Percentiles rank a stretch among this genome's conserved stretches.
phyloP scores from a whole-genome alignment of 2,888 invertebrate genomes.

The Drosophila affinis region DNA sequence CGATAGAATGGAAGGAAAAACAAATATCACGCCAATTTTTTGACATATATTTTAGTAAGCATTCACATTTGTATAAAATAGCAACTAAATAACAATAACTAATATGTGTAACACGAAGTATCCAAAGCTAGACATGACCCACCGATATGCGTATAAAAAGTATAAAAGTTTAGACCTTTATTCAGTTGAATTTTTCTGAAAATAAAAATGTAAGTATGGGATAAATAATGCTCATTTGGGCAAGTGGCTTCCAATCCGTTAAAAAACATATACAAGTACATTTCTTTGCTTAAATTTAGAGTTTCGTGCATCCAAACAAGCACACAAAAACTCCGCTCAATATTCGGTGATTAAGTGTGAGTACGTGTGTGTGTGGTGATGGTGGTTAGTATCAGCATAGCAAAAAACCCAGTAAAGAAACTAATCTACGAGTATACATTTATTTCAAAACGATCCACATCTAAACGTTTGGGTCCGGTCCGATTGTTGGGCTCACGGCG shows the following conservation, averaged over 20 bases:
- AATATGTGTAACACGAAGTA: conserved; percentile 49
- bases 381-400: conserved; percentile 29
- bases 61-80: conserved; percentile 62
- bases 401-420: conserved; percentile 15
- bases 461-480: conserved; percentile 16
- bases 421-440: conserved; percentile 26
- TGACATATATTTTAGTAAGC: conserved; percentile 31
- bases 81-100: conserved; percentile 73
- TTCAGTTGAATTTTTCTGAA: conserved; percentile 71
- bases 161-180: conserved; percentile 55
- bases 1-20: not conserved
- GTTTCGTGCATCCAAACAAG: not conserved
- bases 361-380: not conserved
- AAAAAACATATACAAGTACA: not conserved
- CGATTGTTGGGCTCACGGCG: conserved; percentile 1
- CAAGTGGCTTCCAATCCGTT: not conserved
- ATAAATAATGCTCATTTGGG: not conserved
- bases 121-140: conserved; percentile 74
- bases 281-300: too few relatives aligned
- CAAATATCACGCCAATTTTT: not conserved
- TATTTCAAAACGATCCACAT: conserved; percentile 43
- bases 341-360: conserved; percentile 6
- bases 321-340: not conserved
- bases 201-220: conserved; percentile 53
- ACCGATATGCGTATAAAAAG: conserved; percentile 65